Percentiles rank a stretch among this genome's conserved stretches.
phyloP scores from a whole-genome alignment of 2,888 invertebrate genomes.

The Synergus itoensis region DNA sequence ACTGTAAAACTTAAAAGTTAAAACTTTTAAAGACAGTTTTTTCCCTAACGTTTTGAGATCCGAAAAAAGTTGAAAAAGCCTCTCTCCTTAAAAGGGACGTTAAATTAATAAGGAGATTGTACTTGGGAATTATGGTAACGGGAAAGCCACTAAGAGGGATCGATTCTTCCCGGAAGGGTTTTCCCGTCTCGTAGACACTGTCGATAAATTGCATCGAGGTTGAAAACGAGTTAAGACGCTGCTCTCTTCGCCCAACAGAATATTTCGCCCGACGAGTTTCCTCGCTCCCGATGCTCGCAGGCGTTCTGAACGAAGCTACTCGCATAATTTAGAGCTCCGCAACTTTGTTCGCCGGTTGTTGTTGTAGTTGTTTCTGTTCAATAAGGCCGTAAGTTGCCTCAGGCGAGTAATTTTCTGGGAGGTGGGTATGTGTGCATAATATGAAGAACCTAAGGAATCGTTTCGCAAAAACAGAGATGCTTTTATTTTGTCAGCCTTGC shows the following conservation, averaged over 20 bases:
- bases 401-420: slow-evolving; percentile 62
- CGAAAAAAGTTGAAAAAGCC: not conserved
- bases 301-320: slow-evolving; percentile 50
- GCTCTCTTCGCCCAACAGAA: slow-evolving; percentile 37
- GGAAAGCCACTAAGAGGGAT: slow-evolving; percentile 38
- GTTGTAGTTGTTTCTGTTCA: slow-evolving; percentile 53
- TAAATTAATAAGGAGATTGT: slow-evolving; percentile 28
- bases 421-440: slow-evolving; percentile 47
- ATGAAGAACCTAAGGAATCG: slow-evolving; percentile 27
- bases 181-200: slow-evolving; percentile 25
- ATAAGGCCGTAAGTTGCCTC: slow-evolving; percentile 62
- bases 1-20: too few species aligned
- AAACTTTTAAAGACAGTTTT: not conserved
- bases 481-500: slow-evolving; percentile 1
- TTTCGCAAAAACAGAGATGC: slow-evolving; percentile 30
- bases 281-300: slow-evolving; percentile 34
- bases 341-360: slow-evolving; percentile 64
- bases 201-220: slow-evolving; percentile 39
- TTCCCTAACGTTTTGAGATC: not conserved
- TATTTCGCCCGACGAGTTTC: slow-evolving; percentile 35
- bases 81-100: not conserved
- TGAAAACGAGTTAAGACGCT: slow-evolving; percentile 40
- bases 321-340: slow-evolving; percentile 64
- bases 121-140: slow-evolving; percentile 33
- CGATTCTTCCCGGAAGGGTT: slow-evolving; percentile 30